phyloP scores from a whole-genome alignment of 2,888 invertebrate species.

The Lissocephala sabroskyi region DNA sequence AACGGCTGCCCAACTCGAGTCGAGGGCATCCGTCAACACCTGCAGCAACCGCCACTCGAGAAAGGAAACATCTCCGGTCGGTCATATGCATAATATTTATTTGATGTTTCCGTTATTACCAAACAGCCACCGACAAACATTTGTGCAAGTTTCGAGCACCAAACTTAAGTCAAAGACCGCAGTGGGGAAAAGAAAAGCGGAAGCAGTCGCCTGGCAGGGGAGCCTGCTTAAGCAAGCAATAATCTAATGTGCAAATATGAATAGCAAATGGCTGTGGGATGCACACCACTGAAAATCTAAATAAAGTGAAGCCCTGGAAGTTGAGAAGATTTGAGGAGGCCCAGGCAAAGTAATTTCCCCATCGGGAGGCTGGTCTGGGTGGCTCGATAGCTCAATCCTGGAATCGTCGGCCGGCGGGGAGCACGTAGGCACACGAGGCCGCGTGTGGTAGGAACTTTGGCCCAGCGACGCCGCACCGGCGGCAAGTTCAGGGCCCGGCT shows the following conservation, averaged over 20 bases:
- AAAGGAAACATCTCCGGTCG: no score
- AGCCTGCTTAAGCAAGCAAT: conserved; percentile 60
- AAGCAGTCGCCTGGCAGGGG: no score
- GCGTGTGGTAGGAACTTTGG: no score
- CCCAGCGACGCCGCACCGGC: conserved; percentile 13
- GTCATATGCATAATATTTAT: conserved; percentile 51
- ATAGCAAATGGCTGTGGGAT: conserved; percentile 38
- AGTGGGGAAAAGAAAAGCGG: no score
- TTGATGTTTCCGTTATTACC: conserved; percentile 49
- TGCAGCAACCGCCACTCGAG: no score
- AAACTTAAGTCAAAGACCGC: conserved; percentile 34
- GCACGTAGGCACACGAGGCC: no score
- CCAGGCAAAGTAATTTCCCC: background rate
- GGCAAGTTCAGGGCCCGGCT: conserved; percentile 8
- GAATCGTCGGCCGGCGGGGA: no score
- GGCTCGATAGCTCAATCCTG: conserved; percentile 50
- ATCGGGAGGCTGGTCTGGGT: conserved; percentile 21
- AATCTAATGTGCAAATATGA: conserved; percentile 65
- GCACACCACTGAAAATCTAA: conserved; percentile 46
- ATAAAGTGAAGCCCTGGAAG: conserved; percentile 18
- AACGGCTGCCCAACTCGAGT: no score
- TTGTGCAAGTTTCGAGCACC: conserved; percentile 40
- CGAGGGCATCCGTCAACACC: no score
- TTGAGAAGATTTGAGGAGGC: conserved; percentile 5
- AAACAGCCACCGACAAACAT: conserved; percentile 22